Conservation (phyloP, 2,888 invertebrate genomes). For the Iselma pallidipennis region DNA sequence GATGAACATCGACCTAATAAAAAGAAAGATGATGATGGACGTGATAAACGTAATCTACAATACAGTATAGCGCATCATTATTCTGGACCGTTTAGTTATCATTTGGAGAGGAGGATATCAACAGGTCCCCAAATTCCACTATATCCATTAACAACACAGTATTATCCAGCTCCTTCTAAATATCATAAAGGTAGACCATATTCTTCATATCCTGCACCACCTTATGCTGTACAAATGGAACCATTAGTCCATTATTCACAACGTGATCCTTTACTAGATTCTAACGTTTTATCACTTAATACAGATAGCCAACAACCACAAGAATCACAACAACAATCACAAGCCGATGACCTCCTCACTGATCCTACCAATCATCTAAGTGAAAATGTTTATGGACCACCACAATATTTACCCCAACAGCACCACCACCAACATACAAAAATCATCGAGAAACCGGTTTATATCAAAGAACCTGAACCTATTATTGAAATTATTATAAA, state of each 20-base stretch:
- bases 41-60: conserved; percentile 64
- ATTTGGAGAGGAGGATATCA: conserved; percentile 62
- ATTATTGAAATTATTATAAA: conserved; percentile 92
- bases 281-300: conserved; percentile 50
- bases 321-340: conserved; percentile 59
- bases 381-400: conserved; percentile 57
- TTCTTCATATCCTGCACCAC: conserved; percentile 61
- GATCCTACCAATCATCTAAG: conserved; percentile 56
- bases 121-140: conserved; percentile 52
- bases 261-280: conserved; percentile 76
- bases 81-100: conserved; percentile 60
- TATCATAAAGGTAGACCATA: conserved; percentile 52
- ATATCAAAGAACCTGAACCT: conserved; percentile 79
- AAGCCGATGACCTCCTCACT: conserved; percentile 51
- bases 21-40: conserved; percentile 59
- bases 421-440: conserved; percentile 38
- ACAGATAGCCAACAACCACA: conserved; percentile 55
- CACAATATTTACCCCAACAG: conserved; percentile 3
- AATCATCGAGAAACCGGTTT: conserved; percentile 52
- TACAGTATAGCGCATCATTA: conserved; percentile 65
- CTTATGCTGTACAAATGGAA: conserved; percentile 81
- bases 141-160: conserved; percentile 42
- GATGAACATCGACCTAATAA: conserved; percentile 49
- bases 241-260: conserved; percentile 79
- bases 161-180: conserved; percentile 47